Conservation (phyloP, 2,797 vertebrate genomes). For the Sebastes kiyomatsui region DNA sequence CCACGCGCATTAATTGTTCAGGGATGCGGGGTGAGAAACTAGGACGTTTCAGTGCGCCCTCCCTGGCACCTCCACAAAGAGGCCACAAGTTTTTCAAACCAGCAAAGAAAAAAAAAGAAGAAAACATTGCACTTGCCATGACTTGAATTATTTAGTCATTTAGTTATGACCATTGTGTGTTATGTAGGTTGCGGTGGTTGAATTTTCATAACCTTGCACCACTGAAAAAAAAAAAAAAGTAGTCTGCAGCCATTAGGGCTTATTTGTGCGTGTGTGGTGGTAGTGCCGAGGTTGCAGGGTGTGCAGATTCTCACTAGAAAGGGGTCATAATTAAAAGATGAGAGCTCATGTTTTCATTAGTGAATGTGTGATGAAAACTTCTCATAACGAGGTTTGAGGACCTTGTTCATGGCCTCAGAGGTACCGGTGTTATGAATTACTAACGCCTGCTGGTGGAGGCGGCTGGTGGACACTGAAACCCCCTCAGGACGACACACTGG, state of each 20-base stretch:
- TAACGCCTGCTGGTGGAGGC: constrained; percentile 50
- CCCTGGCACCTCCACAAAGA: constrained; percentile 71
- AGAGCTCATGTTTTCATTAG: constrained; percentile 73
- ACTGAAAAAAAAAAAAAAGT: background rate
- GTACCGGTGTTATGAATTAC: constrained; percentile 72
- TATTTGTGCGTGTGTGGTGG: constrained; percentile 48
- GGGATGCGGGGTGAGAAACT: constrained; percentile 75
- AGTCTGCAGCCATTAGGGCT: constrained; percentile 22
- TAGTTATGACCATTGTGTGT: constrained; percentile 57
- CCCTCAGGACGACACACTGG: constrained; percentile 59
- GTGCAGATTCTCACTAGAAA: constrained; percentile 31
- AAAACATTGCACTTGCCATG: constrained; percentile 49
- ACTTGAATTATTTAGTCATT: constrained; percentile 69
- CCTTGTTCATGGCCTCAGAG: constrained; percentile 60
- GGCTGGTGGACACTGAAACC: constrained; percentile 58
- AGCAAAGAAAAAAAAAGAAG: constrained; percentile 38
- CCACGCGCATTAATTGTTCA: constrained; percentile 82
- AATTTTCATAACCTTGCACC: constrained; percentile 41
- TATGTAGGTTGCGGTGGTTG: constrained; percentile 20
- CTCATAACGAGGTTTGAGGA: constrained; percentile 82
- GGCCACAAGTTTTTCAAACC: constrained; percentile 56
- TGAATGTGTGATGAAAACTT: constrained; percentile 80
- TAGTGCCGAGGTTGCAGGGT: constrained; percentile 8
- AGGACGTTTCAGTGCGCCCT: constrained; percentile 62
- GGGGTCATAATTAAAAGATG: constrained; percentile 78